These are phyloP conservation scores for Ivindomyrus marchei DNA, from an alignment of 2,113 vertebrate species.

Conservation along the genomic window DNA sequence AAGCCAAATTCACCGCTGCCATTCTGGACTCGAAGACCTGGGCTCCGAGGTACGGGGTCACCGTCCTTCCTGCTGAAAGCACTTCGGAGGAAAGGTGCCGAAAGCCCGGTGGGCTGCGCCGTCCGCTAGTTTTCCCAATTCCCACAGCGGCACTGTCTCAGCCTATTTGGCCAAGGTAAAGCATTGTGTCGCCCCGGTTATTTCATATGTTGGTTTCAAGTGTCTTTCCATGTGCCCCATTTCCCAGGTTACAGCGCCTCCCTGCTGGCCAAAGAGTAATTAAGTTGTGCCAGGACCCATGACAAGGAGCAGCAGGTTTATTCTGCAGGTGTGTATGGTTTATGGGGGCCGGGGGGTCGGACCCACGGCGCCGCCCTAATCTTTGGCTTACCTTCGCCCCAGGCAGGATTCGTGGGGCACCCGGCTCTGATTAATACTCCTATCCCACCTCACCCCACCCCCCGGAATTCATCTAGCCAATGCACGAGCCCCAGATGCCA, in stretches of 20 bases:
- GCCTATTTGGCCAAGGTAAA: conserved; percentile 57
- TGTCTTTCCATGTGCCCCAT: conserved; percentile 85
- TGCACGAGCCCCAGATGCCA: not conserved
- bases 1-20: not conserved
- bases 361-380: conserved; percentile 75
- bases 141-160: not conserved
- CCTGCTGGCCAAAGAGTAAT: conserved; percentile 84
- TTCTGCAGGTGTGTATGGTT: conserved; percentile 83
- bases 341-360: conserved; percentile 75
- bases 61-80: not conserved
- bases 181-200: conserved; percentile 79
- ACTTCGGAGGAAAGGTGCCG: not conserved
- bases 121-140: not conserved
- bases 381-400: conserved; percentile 76
- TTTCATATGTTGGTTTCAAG: conserved; percentile 92
- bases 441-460: conserved; percentile 55
- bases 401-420: conserved; percentile 68
- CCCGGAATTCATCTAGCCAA: not conserved
- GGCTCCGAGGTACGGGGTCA: not conserved
- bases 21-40: not conserved
- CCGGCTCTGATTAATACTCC: conserved; percentile 56
- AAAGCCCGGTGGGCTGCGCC: not conserved
- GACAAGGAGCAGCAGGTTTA: conserved; percentile 79
- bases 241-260: conserved; percentile 61
- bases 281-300: conserved; percentile 86